Base-by-base conservation (phyloP, 2,797 vertebrate species). In the Chelmon rostratus region DNA sequence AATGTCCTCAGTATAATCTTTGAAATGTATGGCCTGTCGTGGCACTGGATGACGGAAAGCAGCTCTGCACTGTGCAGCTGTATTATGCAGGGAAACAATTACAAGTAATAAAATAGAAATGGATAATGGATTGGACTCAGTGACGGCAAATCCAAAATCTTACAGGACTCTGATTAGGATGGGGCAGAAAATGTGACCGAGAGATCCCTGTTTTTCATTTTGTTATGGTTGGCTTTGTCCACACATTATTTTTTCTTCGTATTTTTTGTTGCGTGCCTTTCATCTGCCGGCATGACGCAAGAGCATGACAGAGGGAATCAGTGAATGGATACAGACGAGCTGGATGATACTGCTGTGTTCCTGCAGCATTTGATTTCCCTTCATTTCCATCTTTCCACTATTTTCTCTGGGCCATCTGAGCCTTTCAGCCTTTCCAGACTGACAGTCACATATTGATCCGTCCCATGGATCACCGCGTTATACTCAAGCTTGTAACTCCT, bases 231-330 rank as follows among this genome's bases (percentile, higher is more conserved):
- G 2, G 15, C 53, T 65, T 65, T 73, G 35, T 52, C 18, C 25
- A 53, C 31, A 37, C 19, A 21, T 19, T 19, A 46, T 61, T 76
- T 47, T 4, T 47, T 69, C 16, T 53, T 67, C 52, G 16, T 71
- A 50, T n/a, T 16, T 50, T 50, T 50, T 73, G 3, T 65, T 52
- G 6, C 19, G 21, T 23, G 44, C 21, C n/a, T 37, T 69, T 46
- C 2, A 0, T 65, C 18, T 62, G n/a, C 46, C 47, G 16, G 5
- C n/a, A 37, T 81, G 78, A 85, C 64, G 59, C 38, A 70, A 77
- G 25, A 73, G 61, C 15, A 6, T 49, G 66, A 58, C 57, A 78
- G 40, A 64, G 40, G 28, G 28, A 79, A 76, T 52, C 6, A 31
- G n/a, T 64, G n/a, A 42, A 28, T 50, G 25, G 44, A 46, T 53